phyloP scores from a whole-genome alignment of 2,113 vertebrate genomes.

The Bos javanicus region DNA sequence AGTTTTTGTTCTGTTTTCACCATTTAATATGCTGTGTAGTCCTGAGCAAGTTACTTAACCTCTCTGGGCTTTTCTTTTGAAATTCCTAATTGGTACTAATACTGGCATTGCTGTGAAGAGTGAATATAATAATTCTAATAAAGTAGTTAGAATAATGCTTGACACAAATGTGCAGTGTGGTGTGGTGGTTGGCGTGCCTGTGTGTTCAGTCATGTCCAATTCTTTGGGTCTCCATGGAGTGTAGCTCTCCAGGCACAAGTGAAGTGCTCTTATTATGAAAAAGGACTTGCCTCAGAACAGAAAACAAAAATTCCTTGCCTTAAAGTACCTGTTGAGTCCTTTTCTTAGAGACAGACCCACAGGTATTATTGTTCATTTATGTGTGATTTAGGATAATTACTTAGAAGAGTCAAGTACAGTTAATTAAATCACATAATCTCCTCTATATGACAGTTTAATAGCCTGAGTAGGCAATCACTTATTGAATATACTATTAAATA shows the following conservation, averaged over 20 bases:
- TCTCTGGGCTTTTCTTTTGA: not conserved
- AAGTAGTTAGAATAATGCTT: not conserved
- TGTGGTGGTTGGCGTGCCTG: accelerated
- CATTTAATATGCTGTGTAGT: not conserved
- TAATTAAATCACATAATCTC: not conserved
- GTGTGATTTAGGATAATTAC: not conserved
- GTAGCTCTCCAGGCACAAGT: not conserved
- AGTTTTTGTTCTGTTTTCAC: not conserved
- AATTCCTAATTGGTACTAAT: not conserved
- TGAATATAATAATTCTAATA: not conserved
- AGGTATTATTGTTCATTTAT: not conserved
- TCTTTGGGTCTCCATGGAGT: not conserved
- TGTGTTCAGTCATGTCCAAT: not conserved
- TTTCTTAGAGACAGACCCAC: not conserved
- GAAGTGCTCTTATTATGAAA: not conserved
- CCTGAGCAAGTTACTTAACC: not conserved
- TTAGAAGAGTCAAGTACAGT: not conserved
- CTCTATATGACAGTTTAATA: not conserved
- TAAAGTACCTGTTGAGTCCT: not conserved
- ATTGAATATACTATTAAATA: constrained; percentile 10
- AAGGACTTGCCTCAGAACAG: not conserved
- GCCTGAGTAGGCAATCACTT: not conserved
- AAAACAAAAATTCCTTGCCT: not conserved
- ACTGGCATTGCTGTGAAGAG: not conserved
- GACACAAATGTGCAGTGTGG: not conserved